Evolutionary conservation across 2,113 vertebrate genomes (phyloP), one percentile per base, ranked within the genome.

Genomic region (Microtus richardsoni): DNA sequence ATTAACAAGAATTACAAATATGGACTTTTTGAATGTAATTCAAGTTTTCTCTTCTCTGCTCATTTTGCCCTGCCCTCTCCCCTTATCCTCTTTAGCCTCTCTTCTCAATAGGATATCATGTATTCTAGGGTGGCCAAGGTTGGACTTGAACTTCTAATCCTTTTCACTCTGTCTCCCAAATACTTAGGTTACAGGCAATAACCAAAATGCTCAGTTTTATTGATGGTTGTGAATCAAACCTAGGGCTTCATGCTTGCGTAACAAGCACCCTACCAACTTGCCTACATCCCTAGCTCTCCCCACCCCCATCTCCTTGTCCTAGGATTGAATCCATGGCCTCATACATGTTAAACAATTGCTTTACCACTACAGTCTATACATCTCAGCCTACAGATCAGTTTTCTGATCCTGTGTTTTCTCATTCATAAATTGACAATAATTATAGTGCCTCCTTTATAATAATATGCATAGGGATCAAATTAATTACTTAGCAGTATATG

Each of bases 401-500:
- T 94, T 96, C n/a, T 60, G 2, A 83, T 33, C 11, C 36, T 93
- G 47, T 84, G 88, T 93, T 95, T 79, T 80, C 30, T 91, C 47
- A 39, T 39, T 33, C 73, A 30, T 70, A 74, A 90, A 90, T 39
- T 66, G 7, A 73, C 22, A 88, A 86, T 94, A 78, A 92, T 79
- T 66, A 89, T 60, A 91, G 5, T 36, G 74, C 11, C 7, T 92
- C 12, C 11, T 90, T 84, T n/a, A 79, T 86, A 64, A 47, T 89
- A 86, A 75, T 62, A 94, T 64, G 62, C 26, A 71, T 94, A 5
- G 24, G 3, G 6, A 66, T 64, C 89, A 92, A 90, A 22, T 82
- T 60, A 95, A 85, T 22, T 62, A 58, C 7, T 83, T 87, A 80
- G 33, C 41, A 96, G 33, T 88, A 12, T 22, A 28, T 28, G 5